Base-by-base conservation (phyloP, 2,888 invertebrate species). In the Nemurella pictetii region DNA sequence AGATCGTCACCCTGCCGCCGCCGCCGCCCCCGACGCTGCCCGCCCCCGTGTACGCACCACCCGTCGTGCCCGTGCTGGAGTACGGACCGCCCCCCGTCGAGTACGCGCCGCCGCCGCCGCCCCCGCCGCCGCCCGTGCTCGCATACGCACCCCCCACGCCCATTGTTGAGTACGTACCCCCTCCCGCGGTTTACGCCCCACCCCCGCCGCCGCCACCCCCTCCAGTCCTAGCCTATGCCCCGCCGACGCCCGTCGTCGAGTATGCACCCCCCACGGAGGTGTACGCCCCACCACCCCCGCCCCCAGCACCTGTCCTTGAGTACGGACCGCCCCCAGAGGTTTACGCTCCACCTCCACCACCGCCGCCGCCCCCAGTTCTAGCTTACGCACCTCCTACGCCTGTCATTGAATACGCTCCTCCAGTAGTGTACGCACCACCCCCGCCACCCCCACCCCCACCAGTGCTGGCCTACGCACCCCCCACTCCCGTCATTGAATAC, bases 401-500 rank as follows among this genome's bases (percentile, higher is more conserved):
- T 20, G 80, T 80, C 3, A n/a, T 80, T 35, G 80, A 80, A 80
- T 80, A 80, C 35, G 80, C 32, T 30, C 80, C 32, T 15, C 80
- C 75, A 26, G 27, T 29, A 25, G 36, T 80, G 25, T 80, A 80
- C 26, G 80, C 35, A 0, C 80, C 80, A 32, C 80, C 80, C 3
- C 80, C 80, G 2, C 80, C 80, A 80, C 80, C 80, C 12, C 80
- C 80, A 1, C 80, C 80, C 4, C 80, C 80, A 29, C 80, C 80
- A 78, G 78, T 78, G 4, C 12, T 78, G 28, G 78, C 20, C 7
- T 78, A 78, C 30, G 78, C 29, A n/a, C 35, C 32, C 7, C 80
- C 80, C n/a, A 32, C 35, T 4, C 80, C 29, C 1, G 75, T 75
- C 0, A 25, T 75, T 20, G 75, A 75, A 75, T 75, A 75, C 75